A percentile compares a stretch with the other conserved stretches of the same genome.
Conservation (phyloP, 2,113 vertebrate genomes). For the Chlamydotis undulata region DNA sequence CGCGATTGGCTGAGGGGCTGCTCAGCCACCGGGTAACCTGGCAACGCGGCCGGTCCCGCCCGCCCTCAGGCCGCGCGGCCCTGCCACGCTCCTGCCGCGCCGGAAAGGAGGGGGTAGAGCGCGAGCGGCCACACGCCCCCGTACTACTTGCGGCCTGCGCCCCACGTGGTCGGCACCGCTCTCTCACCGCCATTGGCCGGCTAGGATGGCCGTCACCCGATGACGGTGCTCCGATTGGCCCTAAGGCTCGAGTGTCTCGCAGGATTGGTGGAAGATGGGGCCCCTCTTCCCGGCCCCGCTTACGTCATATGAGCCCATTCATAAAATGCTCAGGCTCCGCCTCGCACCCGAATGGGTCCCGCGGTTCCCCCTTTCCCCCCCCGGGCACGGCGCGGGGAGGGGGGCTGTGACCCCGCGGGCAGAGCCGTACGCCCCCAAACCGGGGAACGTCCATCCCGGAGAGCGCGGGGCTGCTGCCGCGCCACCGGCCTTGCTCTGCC, state of each 20-base stretch:
- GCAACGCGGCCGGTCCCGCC: not conserved
- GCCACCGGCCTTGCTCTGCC: too few relatives aligned
- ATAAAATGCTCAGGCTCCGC: conserved; percentile 52
- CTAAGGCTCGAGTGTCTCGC: accelerated
- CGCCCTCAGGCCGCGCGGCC: not conserved
- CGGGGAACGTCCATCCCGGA: too few relatives aligned
- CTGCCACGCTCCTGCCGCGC: not conserved
- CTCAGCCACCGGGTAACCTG: not conserved
- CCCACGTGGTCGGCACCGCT: not conserved
- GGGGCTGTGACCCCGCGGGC: not conserved
- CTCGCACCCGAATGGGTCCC: not conserved
- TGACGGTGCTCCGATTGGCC: accelerated
- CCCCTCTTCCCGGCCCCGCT: not conserved
- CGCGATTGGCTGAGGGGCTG: not conserved
- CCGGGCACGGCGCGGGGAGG: not conserved
- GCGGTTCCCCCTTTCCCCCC: not conserved
- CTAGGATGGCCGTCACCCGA: not conserved
- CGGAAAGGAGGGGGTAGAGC: not conserved
- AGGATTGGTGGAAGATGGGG: not conserved
- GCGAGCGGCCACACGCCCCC: conserved; percentile 5
- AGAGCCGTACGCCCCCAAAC: not conserved
- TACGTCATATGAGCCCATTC: conserved; percentile 65
- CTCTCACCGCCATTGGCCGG: not conserved
- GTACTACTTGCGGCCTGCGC: conserved; percentile 31
- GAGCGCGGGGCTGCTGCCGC: too few relatives aligned